Base-by-base conservation (phyloP, 2,113 vertebrate species). In the Cyprinus carpio region DNA sequence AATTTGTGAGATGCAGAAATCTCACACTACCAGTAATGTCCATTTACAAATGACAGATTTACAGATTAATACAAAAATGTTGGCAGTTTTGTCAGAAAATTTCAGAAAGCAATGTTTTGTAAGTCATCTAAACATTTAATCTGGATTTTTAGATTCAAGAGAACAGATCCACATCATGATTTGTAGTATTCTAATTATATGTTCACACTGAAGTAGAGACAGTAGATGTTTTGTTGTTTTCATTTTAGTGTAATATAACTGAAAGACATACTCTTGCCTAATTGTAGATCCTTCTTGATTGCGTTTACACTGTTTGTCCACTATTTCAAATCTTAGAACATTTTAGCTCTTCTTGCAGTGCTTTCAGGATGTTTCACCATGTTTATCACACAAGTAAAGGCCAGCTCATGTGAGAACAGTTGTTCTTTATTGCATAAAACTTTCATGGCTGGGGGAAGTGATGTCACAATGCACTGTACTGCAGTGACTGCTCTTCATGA, bases 331-430 rank as follows among this genome's bases (percentile, higher is more conserved):
- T 75, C 40, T 75, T 43, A 43, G 51, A 77, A 75, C 75, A 89
- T 75, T 74, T 81, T 80, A 86, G 29, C 86, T 86, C 82, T 79
- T 86, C 37, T 54, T 67, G 58, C 77, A 80, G 56, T 49, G 23
- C 31, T 83, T 75, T 83, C 31, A 83, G 49, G 10, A 23, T 58
- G 20, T 74, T 58, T 9, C 69, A 83, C 31, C 4, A 18, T 54
- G 25, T 40, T 49, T 67, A 34, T 67, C 29, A 49, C 29, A 49
- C 37, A 46, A 75, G 37, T 75, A 43, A 67, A 18, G 62, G 6
- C 37, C 18, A 25, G 34, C 9, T 46, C 11, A 46, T 74, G 72
- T 75, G 72, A 74, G 11, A 25, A 46, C 5, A 25, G 7, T 43
- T 46, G n/a, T 49, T 75, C 6, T 75, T 49, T 51, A 29, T 29